Evolutionary conservation across 2,888 invertebrate species (phyloP), one percentile per base, ranked within the genome.

Genomic region (Eupsilia transversa): DNA sequence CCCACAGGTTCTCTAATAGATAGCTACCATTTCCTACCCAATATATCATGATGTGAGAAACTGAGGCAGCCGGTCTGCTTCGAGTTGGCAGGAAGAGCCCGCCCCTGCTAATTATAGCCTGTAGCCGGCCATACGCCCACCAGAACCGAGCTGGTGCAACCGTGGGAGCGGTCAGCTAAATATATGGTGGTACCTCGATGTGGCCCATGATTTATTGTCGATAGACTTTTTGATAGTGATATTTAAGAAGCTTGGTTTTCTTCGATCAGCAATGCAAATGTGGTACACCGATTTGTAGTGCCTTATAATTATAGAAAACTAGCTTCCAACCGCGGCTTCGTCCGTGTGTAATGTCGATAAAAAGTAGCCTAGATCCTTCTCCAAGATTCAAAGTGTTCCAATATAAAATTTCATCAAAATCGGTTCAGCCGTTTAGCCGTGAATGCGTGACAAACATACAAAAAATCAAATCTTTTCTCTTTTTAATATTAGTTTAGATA

Each of bases 101-200:
- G 88, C 90, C 91, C 86, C 71, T 74, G 79, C 77, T 91, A 92
- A 91, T 91, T 91, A 91, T 89, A 89, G 80, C 74, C 80, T 83
- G 82, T 85, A 85, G 83, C 74, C 78, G 81, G 76, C 75, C 72
- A 57, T 60, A 82, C 90, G 89, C 90, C 90, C 88, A 89, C 88
- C 80, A 77, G 72, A 67, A 65, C 63, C 84, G 80, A 82, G 80
- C 83, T 84, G 82, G 74, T 77, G 82, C 76, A 81, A 75, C 77
- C 84, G 79, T 87, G 83, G 63, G 85, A 79, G 63, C 74, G 71
- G 60, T 49, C 72, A 66, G 61, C 63, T 76, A 64, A 72, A 38
- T 65, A 56, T 84, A 65, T 49, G 69, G 85, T 69, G 61, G 46
- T 60, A 38, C 4, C 38, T 43, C 63, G 56, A 67, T 66, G 61